Conservation (phyloP, 2,888 invertebrate genomes). For the Stenolophus ochropezus region DNA sequence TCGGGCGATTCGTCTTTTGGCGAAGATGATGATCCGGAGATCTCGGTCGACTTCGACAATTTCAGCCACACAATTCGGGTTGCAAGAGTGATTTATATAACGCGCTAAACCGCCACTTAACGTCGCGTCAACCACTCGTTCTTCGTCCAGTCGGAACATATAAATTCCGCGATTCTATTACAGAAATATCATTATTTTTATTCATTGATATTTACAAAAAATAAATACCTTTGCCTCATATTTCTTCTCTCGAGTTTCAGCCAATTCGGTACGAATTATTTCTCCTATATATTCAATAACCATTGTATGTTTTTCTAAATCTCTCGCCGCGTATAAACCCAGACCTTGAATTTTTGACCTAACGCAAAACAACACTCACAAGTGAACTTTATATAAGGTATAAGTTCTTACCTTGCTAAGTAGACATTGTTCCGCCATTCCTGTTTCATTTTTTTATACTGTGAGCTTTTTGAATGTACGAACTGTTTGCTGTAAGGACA, state of each 20-base stretch:
- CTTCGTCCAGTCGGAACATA: conserved; percentile 99
- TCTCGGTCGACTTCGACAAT: conserved; percentile 97
- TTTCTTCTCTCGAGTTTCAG: conserved; percentile 95
- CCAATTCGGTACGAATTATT: conserved; percentile 96
- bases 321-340: conserved; percentile 97
- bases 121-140: conserved; percentile 98
- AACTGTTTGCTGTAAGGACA: conserved; percentile 98
- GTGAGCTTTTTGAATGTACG: conserved; percentile 98
- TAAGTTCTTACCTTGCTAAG: conserved; percentile 87
- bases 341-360: conserved; percentile 97
- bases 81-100: conserved; percentile 99
- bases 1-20: conserved; percentile 94
- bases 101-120: conserved; percentile 96
- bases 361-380: too few relatives aligned
- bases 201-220: too few relatives aligned
- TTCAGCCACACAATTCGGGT: conserved; percentile 99
- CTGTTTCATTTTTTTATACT: conserved; percentile 99
- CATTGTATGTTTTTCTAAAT: conserved; percentile 99
- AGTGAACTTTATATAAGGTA: too few relatives aligned
- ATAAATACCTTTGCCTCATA: conserved; percentile 94
- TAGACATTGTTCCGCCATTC: conserved; percentile 99
- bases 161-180: conserved; percentile 97
- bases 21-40: conserved; percentile 97
- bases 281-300: conserved; percentile 99
- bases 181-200: conserved; percentile 29